Evolutionary conservation across 2,113 vertebrate species (phyloP).

Genomic region (Carlito syrichta): DNA sequence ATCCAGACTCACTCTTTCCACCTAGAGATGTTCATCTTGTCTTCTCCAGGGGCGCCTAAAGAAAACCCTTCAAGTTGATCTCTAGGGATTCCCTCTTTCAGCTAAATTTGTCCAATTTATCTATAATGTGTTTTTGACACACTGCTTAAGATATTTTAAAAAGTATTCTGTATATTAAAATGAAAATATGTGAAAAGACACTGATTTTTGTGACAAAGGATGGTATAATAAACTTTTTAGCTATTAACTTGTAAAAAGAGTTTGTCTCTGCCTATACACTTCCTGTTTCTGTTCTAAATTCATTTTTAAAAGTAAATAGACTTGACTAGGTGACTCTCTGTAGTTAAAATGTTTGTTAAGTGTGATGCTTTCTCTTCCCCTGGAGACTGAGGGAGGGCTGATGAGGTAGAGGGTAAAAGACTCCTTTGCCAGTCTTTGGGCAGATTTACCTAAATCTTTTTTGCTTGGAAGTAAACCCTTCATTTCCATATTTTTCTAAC

Average conservation of each 20-base stretch:
- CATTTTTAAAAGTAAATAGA: background rate
- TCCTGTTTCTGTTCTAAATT: background rate
- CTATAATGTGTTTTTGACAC: background rate
- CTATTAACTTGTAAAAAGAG: background rate
- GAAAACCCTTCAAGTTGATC: too few relatives aligned
- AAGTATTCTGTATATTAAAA: background rate
- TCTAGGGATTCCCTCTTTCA: background rate
- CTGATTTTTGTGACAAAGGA: background rate
- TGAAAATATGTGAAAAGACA: background rate
- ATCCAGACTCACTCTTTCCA: background rate
- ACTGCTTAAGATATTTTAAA: background rate
- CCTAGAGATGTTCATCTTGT: background rate
- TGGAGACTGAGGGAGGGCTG: background rate
- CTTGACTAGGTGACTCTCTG: background rate
- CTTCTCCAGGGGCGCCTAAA: background rate
- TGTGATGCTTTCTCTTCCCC: background rate
- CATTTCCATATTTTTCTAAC: background rate
- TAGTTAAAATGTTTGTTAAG: background rate
- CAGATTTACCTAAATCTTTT: background rate
- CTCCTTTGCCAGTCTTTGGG: background rate
- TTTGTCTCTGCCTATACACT: background rate
- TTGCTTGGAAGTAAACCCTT: background rate
- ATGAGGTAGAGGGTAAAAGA: background rate
- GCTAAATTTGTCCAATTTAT: background rate
- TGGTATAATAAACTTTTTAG: background rate